Evolutionary conservation across 1,140 invertebrate genomes (phyloP), one percentile per base, ranked within the genome.

Genomic region (Augochlora pura): DNA sequence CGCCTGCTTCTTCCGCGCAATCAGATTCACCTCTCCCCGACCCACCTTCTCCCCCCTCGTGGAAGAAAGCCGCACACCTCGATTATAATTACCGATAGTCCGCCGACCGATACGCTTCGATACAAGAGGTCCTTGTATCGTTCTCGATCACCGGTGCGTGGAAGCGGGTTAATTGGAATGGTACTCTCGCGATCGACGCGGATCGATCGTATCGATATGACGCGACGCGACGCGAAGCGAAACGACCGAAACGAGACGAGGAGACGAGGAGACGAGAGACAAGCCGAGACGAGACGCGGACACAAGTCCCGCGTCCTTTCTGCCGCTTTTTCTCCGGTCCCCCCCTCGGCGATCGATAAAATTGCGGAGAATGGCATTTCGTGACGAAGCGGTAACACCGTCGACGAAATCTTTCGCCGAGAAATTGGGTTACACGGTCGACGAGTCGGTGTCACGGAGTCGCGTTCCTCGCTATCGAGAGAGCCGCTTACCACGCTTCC

Each of bases 141-240:
- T 88, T 85, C 83, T 85, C 86, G 88, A 84, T 88, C 88, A 75
- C n/a, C 81, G 83, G 88, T 87, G 81, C 87, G 85, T 87, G 87
- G 86, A 89, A 88, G 84, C 85, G 85, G 82, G 84, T 87, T 88
- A 88, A 89, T 89, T 89, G 88, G 88, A 89, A 86, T 84, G 73
- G 85, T 73, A 82, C 73, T 85, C 70, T 67, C 60, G 39, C 71
- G 81, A 72, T 82, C 80, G 68, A 84, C 65, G 68, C 39, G 84
- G 80, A 86, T 83, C 80, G 84, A 86, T 86, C 80, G 74, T 65
- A 73, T 63, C 70, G 79, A 78, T 80, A 74, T 52, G 78, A 80
- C 49, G 68, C 70, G 77, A 70, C 71, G 77, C 49, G 49, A 52
- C 32, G 32, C 32, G 32, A 32, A 32, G 32, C 32, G 32, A 32